A percentile compares a stretch with the other conserved stretches of the same genome.
Conservation (phyloP, 2,113 vertebrate species). For the Noturus placidus region DNA sequence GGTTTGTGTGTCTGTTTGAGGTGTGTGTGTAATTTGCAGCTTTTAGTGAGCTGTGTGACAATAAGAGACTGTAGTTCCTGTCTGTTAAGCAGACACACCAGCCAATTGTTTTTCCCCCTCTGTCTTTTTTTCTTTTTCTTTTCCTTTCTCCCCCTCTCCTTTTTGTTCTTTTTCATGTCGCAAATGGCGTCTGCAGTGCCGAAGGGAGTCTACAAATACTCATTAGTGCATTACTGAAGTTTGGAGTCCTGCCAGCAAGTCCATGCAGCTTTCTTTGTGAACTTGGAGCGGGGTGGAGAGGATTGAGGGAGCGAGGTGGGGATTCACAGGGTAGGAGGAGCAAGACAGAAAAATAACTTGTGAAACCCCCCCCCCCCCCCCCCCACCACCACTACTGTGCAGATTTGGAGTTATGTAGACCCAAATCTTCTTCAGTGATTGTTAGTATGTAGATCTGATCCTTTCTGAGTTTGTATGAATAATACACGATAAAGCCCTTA, state of each 20-base stretch:
- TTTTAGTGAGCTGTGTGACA: slow-evolving; percentile 33
- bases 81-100: slow-evolving; percentile 30
- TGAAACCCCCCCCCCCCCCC: no score
- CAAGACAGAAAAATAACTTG: neutral
- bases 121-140: neutral
- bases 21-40: slow-evolving; percentile 27
- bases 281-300: slow-evolving; percentile 19
- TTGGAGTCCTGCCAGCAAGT: slow-evolving; percentile 54
- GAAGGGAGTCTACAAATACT: slow-evolving; percentile 56
- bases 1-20: neutral
- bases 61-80: slow-evolving; percentile 41
- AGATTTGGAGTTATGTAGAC: neutral
- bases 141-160: neutral
- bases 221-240: slow-evolving; percentile 58
- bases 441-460: neutral
- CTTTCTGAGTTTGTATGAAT: slow-evolving; percentile 5
- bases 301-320: slow-evolving; percentile 30
- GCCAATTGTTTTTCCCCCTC: slow-evolving; percentile 18
- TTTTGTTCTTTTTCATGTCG: slow-evolving; percentile 51
- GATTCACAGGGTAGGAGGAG: slow-evolving; percentile 24
- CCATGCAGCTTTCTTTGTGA: slow-evolving; percentile 35
- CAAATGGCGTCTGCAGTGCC: slow-evolving; percentile 53
- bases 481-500: neutral
- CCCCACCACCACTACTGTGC: slow-evolving; percentile 19
- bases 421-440: neutral